Base-by-base conservation (phyloP, 2,888 invertebrate genomes). In the Colletes collaris region DNA sequence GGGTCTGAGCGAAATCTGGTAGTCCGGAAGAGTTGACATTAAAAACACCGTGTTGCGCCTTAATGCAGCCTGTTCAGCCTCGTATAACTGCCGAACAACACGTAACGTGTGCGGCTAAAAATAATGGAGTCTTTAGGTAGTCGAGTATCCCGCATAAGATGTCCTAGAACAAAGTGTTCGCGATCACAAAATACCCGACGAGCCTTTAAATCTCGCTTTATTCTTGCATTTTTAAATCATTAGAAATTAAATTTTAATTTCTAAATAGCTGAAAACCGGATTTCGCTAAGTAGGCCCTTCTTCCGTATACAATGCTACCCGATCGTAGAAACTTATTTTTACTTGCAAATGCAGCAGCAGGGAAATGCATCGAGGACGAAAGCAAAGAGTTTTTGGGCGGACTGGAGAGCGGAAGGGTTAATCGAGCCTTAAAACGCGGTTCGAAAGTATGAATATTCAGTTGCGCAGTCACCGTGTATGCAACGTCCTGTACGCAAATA, bases 381-480 rank as follows among this genome's bases (percentile, higher is more conserved):
- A 40, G 56, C 44, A 49, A 56, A 53, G 63, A 62, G 40, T 55
- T 46, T 46, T 6, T 13, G 50, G 7, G 13, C 35, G 27, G 49
- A 2, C 16, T 16, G 40, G 7, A 5, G 19, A 3, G 19, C 53
- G 60, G 67, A 76, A 75, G 52, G n/a, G 76, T 69, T 69, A 78
- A 78, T 64, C 59, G 55, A 76, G 44, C 69, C 37, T 59, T 60
- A 65, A 78, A 78, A 64, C 69, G 49, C 59, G 40, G 37, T 4
- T 16, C 19, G 52, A 6, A 67, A 46, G 49, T 78, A 78, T 78
- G 76, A 78, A 78, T 78, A 78, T 78, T 78, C 76, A 55, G 68
- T 59, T n/a, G 59, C 53, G 63, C 55, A 78, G 76, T 40, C 64
- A 65, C 55, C 78, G 60, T 78, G 53, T 19, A 76, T 44, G 64